Percentiles rank a stretch among this genome's conserved stretches.
phyloP scores from a whole-genome alignment of 2,113 vertebrate species.

The Phalacrocorax brasilianus region DNA sequence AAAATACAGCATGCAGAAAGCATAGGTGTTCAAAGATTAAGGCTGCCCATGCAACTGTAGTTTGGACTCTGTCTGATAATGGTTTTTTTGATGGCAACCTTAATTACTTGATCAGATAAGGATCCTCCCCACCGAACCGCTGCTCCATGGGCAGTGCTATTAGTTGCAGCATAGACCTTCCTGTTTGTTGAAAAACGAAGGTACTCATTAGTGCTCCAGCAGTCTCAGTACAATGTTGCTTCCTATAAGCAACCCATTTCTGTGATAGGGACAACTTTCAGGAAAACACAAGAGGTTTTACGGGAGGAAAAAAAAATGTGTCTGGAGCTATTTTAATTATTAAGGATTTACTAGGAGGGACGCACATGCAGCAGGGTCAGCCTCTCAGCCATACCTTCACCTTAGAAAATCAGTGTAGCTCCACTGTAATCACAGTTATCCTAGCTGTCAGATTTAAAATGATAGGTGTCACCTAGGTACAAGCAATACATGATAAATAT shows the following conservation, averaged over 20 bases:
- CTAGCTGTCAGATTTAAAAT: background rate
- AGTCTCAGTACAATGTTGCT: background rate
- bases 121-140: background rate
- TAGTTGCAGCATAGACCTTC: background rate
- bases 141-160: fast-evolving
- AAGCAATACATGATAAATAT: background rate
- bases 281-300: background rate
- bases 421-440: background rate
- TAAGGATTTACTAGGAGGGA: background rate
- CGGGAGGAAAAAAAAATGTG: fast-evolving
- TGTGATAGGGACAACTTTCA: background rate
- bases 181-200: background rate
- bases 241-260: background rate
- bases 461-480: background rate
- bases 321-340: background rate
- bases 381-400: background rate
- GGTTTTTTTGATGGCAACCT: background rate
- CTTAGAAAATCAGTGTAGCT: background rate
- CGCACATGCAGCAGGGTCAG: background rate
- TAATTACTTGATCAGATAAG: background rate
- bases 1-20: fast-evolving
- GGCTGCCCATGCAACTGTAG: background rate
- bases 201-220: background rate
- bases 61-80: background rate
- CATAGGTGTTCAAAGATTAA: background rate